A percentile compares a stretch with the other conserved stretches of the same genome.
phyloP scores from a whole-genome alignment of 2,797 vertebrate species.

The Schizopygopsis malacanthus region DNA sequence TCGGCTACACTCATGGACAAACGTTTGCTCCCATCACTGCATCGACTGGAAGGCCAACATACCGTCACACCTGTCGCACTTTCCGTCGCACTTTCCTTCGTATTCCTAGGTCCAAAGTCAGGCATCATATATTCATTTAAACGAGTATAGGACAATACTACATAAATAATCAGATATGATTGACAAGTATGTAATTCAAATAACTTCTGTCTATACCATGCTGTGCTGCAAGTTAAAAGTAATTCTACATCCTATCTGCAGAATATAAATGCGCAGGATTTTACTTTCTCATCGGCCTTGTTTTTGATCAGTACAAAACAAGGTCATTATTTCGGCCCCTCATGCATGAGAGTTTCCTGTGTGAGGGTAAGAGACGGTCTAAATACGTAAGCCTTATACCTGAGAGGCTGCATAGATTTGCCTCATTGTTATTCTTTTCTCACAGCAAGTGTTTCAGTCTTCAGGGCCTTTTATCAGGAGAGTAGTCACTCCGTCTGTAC shows the following conservation, averaged over 20 bases:
- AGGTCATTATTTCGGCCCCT: slow-evolving; percentile 33
- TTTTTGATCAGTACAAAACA: slow-evolving; percentile 33
- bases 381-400: not conserved
- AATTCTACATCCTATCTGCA: not conserved
- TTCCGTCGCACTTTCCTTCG: no score
- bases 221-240: not conserved
- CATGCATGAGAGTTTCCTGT: slow-evolving; percentile 3
- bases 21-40: no score
- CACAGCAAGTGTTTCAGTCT: slow-evolving; percentile 9
- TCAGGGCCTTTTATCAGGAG: slow-evolving; percentile 27
- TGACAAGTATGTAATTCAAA: not conserved
- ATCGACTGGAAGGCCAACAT: no score
- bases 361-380: slow-evolving; percentile 6
- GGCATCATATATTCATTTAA: not conserved
- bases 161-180: not conserved
- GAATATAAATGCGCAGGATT: slow-evolving; percentile 14
- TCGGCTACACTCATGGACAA: no score
- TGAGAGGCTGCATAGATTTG: slow-evolving; percentile 16
- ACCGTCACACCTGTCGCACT: no score
- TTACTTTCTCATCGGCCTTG: slow-evolving; percentile 8
- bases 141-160: not conserved
- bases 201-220: not conserved
- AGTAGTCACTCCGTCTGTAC: slow-evolving; percentile 6
- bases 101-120: no score
- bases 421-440: slow-evolving; percentile 34